Evolutionary conservation across 2,113 vertebrate species (phyloP), one percentile per base, ranked within the genome.

Genomic region (Ctenomys sociabilis): DNA sequence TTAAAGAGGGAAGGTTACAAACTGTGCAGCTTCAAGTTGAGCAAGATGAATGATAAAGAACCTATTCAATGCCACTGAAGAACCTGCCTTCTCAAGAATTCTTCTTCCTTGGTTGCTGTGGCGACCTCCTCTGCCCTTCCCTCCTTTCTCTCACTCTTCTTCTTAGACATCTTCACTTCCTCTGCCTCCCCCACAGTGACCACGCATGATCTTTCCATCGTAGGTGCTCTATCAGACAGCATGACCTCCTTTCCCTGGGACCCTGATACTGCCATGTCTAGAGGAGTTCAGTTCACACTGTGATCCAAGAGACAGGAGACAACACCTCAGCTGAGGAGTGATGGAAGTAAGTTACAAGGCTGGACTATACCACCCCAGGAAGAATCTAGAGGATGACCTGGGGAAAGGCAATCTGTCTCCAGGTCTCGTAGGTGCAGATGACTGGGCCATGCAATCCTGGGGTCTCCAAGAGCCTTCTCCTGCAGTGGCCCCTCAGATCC

Each of bases 331-430:
- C n/a, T 22, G 16, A 66, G 7, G 10, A 5, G 43, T 1, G 9
- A 24, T 0, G 1, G 43, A 14, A n/a, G 1, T 0, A 12, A 2
- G 26, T 32, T 22, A 68, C 0, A 0, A 63, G 35, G 21, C n/a
- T 19, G 35, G 40, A 49, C 82, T 35, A 61, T 26, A 19, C 11
- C 90, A n/a, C 37, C 32, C 37, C 28, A 37, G 49, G 66, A 13
- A 2, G 54, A 35, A 37, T 26, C 5, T 37, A 30, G 49, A 64
- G 30, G 2, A 1, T 37, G 32, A 40, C 4, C n/a, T 3, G 3
- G 43, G 64, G 57, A 52, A 49, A 87, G 13, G 12, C 1, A 63
- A 30, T 54, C 6, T 37, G 9, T 0, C 54, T 3, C 7, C 8
- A 54, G 30, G 1, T 45, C 52, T 30, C 10, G 13, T 54, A 49